Conservation (phyloP, 2,113 vertebrate species). For the Semicossyphus pulcher region DNA sequence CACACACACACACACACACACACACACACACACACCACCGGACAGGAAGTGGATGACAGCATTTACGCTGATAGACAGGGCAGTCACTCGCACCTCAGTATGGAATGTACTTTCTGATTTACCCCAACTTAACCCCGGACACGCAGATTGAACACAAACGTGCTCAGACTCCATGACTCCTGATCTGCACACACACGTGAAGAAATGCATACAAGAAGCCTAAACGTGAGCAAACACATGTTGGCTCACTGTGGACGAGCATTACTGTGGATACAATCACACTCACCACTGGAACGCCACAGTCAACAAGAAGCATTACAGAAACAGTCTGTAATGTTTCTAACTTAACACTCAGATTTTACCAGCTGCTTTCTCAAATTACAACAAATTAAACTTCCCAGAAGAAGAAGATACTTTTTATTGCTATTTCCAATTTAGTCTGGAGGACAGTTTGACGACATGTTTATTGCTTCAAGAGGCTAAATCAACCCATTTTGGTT, state of each 20-base stretch:
- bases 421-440: background rate
- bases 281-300: background rate
- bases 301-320: background rate
- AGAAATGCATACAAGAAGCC: background rate
- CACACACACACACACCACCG: background rate
- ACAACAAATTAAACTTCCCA: background rate
- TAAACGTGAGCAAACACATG: background rate
- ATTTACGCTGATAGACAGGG: conserved; percentile 25
- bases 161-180: background rate
- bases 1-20: conserved; percentile 12
- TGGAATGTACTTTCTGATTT: conserved; percentile 49
- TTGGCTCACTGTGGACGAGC: background rate
- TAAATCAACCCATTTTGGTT: background rate
- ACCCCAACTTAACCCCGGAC: conserved; percentile 12
- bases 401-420: background rate
- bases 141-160: background rate
- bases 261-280: background rate
- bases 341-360: background rate
- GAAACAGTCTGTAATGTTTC: background rate
- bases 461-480: background rate
- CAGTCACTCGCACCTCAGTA: conserved; percentile 46
- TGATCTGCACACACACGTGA: background rate
- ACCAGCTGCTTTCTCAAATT: background rate
- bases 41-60: conserved; percentile 43
- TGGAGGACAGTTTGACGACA: background rate